Percentiles rank a stretch among this genome's conserved stretches.
These are phyloP conservation scores for Hybos culiciformis DNA, from an alignment of 2,888 invertebrate genomes.

Conservation along the genomic window DNA sequence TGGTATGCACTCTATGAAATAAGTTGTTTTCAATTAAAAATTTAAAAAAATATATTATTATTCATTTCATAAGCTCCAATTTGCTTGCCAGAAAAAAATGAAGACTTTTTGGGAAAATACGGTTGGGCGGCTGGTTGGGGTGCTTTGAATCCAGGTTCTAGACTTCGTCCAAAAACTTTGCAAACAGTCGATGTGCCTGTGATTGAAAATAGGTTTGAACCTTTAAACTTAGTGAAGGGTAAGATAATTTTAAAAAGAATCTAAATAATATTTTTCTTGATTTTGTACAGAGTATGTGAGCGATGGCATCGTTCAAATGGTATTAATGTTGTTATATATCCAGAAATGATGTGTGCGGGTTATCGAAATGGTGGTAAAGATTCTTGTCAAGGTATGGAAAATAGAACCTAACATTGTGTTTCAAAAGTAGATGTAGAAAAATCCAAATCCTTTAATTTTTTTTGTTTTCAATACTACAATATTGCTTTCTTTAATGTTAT, in stretches of 20 bases:
- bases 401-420: too few relatives aligned
- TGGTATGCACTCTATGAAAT: conserved; percentile 31
- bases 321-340: conserved; percentile 61
- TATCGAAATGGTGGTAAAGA: conserved; percentile 67
- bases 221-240: not conserved
- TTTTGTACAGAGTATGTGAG: conserved; percentile 42
- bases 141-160: conserved; percentile 68
- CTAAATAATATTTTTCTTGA: not conserved
- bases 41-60: conserved; percentile 1
- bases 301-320: conserved; percentile 52
- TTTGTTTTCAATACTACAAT: too few relatives aligned
- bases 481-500: too few relatives aligned
- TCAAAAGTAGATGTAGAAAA: too few relatives aligned
- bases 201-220: conserved; percentile 57
- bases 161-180: conserved; percentile 74
- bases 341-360: conserved; percentile 91
- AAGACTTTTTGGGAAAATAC: conserved; percentile 78
- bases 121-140: conserved; percentile 94
- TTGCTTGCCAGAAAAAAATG: conserved; percentile 78
- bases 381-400: conserved; percentile 55
- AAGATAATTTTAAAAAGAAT: not conserved
- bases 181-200: conserved; percentile 89
- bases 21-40: conserved; percentile 6
- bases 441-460: too few relatives aligned
- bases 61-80: conserved; percentile 52